Evolutionary conservation across 2,888 invertebrate species (phyloP).

Genomic region (Lithophane semibrunnea): DNA sequence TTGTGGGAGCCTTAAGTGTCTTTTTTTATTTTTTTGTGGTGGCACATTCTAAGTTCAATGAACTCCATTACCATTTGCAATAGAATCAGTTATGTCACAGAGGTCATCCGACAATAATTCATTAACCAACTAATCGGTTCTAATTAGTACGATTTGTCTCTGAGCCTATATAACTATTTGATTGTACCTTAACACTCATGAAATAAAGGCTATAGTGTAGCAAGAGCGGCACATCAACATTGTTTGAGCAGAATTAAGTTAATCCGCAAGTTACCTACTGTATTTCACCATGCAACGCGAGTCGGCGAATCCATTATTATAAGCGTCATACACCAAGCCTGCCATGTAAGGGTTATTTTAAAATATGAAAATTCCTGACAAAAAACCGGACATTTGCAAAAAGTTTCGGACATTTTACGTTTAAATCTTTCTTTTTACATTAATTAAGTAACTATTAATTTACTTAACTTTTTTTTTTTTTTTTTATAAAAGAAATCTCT

Average conservation of each 20-base stretch:
- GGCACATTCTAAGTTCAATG: no score
- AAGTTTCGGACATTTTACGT: no score
- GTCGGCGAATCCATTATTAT: background rate
- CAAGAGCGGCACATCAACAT: constrained; percentile 17
- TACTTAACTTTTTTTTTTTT: no score
- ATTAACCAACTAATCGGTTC: constrained; percentile 57
- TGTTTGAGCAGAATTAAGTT: constrained; percentile 24
- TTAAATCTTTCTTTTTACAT: no score
- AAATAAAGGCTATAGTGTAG: constrained; percentile 2
- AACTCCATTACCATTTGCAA: constrained; percentile 17
- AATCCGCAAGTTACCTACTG: background rate
- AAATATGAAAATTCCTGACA: no score
- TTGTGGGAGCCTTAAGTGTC: no score
- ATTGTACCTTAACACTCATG: background rate
- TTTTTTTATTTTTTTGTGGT: no score
- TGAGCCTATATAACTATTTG: no score
- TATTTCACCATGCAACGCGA: background rate
- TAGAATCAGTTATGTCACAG: constrained; percentile 25
- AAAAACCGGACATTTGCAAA: no score
- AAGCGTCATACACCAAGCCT: background rate
- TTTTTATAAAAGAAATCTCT: no score
- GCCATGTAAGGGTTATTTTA: no score
- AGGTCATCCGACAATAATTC: constrained; percentile 53
- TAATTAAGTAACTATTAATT: no score
- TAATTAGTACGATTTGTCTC: constrained; percentile 54